Percentiles rank a stretch among this genome's conserved stretches.
Evolutionary conservation across 2,113 vertebrate genomes (phyloP).

Genomic region (Reinhardtius hippoglossoides): DNA sequence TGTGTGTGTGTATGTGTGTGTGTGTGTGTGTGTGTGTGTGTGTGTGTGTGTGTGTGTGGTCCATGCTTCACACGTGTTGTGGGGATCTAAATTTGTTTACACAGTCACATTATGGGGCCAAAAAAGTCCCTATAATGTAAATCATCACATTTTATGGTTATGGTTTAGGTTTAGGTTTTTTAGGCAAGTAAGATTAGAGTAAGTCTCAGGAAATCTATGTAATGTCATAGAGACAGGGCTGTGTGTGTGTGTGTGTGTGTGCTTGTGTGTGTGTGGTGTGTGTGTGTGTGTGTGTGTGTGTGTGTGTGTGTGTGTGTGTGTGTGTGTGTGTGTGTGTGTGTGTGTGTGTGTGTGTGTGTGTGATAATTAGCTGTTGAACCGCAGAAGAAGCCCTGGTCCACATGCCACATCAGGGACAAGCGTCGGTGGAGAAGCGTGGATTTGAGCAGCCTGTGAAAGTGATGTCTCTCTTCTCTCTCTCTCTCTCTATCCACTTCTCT

Average conservation of each 20-base stretch:
- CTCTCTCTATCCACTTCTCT: slow-evolving; percentile 19
- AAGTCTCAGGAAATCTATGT: no score
- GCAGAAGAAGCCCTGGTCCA: slow-evolving; percentile 12
- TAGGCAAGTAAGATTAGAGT: no score
- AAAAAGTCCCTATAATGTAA: no score
- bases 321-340: background rate
- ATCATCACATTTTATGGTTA: no score
- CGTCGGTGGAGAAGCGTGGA: background rate
- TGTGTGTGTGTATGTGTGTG: background rate
- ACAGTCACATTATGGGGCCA: no score
- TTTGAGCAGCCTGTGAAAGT: background rate
- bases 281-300: background rate
- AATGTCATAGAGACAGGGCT: no score
- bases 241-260: no score
- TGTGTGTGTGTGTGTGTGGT: background rate
- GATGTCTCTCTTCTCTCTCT: slow-evolving; percentile 1
- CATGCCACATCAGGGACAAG: background rate
- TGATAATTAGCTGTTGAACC: slow-evolving; percentile 33
- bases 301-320: background rate
- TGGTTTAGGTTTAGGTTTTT: no score
- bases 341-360: background rate
- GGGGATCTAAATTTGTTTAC: no score
- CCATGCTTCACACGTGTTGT: no score
- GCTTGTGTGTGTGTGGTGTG: background rate
- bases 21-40: no score